Percentiles rank a stretch among this genome's conserved stretches.
Evolutionary conservation across 2,888 invertebrate species (phyloP).

Genomic region (Lithodes maja): DNA sequence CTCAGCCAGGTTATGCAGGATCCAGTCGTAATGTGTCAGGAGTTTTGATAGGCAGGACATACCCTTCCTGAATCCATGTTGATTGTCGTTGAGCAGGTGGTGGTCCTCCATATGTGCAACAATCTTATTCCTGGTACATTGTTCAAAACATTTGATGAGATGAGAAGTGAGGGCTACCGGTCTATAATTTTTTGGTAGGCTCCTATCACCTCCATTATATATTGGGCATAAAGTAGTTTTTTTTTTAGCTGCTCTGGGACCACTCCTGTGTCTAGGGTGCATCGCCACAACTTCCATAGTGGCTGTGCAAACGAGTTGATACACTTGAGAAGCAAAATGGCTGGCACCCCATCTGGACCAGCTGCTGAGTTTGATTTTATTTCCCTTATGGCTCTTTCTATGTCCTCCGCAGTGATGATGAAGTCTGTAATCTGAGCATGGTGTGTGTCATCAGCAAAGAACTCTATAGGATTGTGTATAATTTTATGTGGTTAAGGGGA

Average conservation of each 20-base stretch:
- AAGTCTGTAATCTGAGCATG: not conserved
- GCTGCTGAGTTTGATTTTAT: too few species aligned
- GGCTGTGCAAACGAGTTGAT: not conserved
- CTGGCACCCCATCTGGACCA: too few species aligned
- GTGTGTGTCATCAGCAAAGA: not conserved
- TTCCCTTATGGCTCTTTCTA: slow-evolving; percentile 23
- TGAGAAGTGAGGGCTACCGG: slow-evolving; percentile 33
- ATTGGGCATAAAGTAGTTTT: not conserved
- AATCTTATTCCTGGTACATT: not conserved
- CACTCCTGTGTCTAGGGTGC: slow-evolving; percentile 30
- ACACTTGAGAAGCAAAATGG: too few species aligned
- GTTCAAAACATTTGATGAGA: slow-evolving; percentile 26
- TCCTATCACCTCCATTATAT: slow-evolving; percentile 20
- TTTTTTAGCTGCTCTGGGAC: not conserved
- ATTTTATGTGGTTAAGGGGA: not conserved
- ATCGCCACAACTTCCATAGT: slow-evolving; percentile 6
- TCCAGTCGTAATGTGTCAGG: too few species aligned
- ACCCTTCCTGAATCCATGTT: slow-evolving; percentile 27
- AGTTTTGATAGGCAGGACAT: slow-evolving; percentile 30
- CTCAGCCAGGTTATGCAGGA: slow-evolving; percentile 25
- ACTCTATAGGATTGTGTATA: not conserved
- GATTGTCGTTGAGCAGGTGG: slow-evolving; percentile 19
- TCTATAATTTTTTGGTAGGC: not conserved
- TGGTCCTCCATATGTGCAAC: slow-evolving; percentile 11
- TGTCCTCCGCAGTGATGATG: slow-evolving; percentile 16